These are phyloP conservation scores for Ypsolopha sequella DNA, from an alignment of 2,888 invertebrate genomes.

Conservation along the genomic window DNA sequence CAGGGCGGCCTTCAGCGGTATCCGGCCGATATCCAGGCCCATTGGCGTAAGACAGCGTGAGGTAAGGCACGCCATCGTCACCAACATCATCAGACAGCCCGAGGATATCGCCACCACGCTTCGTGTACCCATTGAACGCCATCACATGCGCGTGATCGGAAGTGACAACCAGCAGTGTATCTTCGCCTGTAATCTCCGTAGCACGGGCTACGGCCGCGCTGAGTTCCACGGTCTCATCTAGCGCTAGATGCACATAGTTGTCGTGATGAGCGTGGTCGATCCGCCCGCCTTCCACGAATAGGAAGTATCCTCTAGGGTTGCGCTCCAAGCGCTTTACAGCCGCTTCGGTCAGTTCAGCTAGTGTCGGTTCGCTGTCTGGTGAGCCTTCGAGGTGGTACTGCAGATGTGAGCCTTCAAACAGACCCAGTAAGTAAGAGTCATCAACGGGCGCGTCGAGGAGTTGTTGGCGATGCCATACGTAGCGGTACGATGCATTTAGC, in stretches of 20 bases:
- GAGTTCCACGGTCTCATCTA: conserved; percentile 78
- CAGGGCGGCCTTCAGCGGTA: conserved; percentile 24
- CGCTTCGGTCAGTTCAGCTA: conserved; percentile 63
- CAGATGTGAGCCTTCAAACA: conserved; percentile 68
- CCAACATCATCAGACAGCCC: conserved; percentile 31
- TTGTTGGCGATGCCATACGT: conserved; percentile 61
- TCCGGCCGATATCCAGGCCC: conserved; percentile 60
- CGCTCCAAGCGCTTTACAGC: conserved; percentile 78
- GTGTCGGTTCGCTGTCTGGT: conserved; percentile 66
- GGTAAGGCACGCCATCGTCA: conserved; percentile 52
- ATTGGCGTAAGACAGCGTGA: conserved; percentile 72
- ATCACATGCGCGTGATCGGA: conserved; percentile 83
- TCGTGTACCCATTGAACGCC: conserved; percentile 76
- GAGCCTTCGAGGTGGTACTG: conserved; percentile 69
- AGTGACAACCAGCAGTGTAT: conserved; percentile 83
- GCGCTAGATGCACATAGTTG: conserved; percentile 45
- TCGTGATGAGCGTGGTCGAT: conserved; percentile 74
- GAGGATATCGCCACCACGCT: conserved; percentile 45
- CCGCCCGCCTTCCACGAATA: conserved; percentile 80
- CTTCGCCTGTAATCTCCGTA: conserved; percentile 55
- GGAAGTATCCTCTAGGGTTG: conserved; percentile 77
- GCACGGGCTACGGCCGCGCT: conserved; percentile 69
- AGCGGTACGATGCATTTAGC: conserved; percentile 26
- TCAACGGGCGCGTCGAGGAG: conserved; percentile 48
- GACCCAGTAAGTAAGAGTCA: conserved; percentile 67